A percentile compares a stretch with the other conserved stretches of the same genome.
Evolutionary conservation across 2,888 invertebrate genomes (phyloP).

Genomic region (Fabriciana adippe): DNA sequence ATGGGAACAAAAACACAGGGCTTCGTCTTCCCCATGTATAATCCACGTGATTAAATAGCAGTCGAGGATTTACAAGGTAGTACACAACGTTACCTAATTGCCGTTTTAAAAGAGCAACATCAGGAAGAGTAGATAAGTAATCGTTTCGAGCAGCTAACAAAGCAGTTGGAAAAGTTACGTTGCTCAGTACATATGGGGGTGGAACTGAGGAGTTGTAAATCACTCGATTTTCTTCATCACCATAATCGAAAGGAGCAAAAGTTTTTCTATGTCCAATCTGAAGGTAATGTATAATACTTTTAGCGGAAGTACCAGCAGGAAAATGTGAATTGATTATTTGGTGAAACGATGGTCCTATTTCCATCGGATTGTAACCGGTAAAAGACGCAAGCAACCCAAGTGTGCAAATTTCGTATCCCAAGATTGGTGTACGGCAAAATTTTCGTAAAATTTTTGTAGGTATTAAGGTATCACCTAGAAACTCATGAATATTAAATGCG

Average conservation of each 20-base stretch:
- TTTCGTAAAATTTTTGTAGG: constrained; percentile 4
- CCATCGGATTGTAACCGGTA: constrained; percentile 39
- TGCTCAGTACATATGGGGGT: constrained; percentile 52
- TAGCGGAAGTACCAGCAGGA: constrained; percentile 52
- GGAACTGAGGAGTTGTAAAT: constrained; percentile 47
- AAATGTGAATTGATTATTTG: constrained; percentile 40
- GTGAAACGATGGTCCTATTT: constrained; percentile 43
- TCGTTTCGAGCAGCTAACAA: constrained; percentile 52
- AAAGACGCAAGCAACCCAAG: constrained; percentile 22
- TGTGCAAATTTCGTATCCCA: constrained; percentile 35
- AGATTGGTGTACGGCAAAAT: constrained; percentile 30
- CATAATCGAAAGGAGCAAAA: constrained; percentile 54
- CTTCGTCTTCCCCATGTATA: constrained; percentile 42
- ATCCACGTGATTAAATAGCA: constrained; percentile 43
- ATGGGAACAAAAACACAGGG: constrained; percentile 39
- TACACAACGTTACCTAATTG: constrained; percentile 49
- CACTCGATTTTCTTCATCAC: constrained; percentile 43
- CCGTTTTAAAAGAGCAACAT: constrained; percentile 44
- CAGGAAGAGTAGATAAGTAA: constrained; percentile 47
- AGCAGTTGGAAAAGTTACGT: constrained; percentile 48
- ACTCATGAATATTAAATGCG: constrained; percentile 33
- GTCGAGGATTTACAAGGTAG: constrained; percentile 30
- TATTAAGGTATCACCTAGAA: constrained; percentile 30
- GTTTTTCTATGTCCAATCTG: constrained; percentile 45
- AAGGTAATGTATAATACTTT: constrained; percentile 48